phyloP scores from a whole-genome alignment of 2,113 vertebrate species.

The Opisthocomus hoazin region DNA sequence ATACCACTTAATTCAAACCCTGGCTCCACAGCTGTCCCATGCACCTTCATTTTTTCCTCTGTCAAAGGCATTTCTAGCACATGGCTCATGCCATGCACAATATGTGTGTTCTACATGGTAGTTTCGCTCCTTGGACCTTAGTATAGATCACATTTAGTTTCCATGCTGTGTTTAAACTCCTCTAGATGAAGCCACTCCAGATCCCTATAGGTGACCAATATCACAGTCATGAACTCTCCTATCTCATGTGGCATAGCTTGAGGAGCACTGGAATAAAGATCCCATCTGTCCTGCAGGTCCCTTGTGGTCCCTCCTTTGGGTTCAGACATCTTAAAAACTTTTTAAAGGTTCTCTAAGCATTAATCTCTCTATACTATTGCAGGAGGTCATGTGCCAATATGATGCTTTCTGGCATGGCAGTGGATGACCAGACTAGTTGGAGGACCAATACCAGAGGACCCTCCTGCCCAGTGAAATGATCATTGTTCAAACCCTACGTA shows the following conservation, averaged over 20 bases:
- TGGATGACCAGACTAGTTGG: not conserved
- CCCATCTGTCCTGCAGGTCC: not conserved
- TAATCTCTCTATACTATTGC: not conserved
- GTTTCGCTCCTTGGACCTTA: not conserved
- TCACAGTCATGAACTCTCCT: not conserved
- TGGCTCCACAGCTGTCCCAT: not conserved
- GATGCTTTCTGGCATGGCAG: not conserved
- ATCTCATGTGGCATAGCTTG: not conserved
- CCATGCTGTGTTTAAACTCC: not conserved
- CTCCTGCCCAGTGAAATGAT: not conserved
- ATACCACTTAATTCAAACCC: not conserved
- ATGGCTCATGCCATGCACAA: not conserved
- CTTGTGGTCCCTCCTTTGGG: accelerated
- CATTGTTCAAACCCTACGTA: not conserved
- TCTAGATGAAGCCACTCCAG: not conserved
- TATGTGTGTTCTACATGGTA: not conserved
- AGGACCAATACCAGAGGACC: not conserved
- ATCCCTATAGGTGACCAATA: not conserved
- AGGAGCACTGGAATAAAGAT: not conserved
- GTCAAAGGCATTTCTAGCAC: not conserved
- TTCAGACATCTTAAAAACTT: not conserved
- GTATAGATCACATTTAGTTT: not conserved
- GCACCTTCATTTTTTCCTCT: not conserved
- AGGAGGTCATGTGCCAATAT: not conserved
- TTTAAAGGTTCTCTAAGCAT: not conserved